Evolutionary conservation across 2,797 vertebrate species (phyloP), one percentile per base, ranked within the genome.

Genomic region (Triplophysa bombifrons): DNA sequence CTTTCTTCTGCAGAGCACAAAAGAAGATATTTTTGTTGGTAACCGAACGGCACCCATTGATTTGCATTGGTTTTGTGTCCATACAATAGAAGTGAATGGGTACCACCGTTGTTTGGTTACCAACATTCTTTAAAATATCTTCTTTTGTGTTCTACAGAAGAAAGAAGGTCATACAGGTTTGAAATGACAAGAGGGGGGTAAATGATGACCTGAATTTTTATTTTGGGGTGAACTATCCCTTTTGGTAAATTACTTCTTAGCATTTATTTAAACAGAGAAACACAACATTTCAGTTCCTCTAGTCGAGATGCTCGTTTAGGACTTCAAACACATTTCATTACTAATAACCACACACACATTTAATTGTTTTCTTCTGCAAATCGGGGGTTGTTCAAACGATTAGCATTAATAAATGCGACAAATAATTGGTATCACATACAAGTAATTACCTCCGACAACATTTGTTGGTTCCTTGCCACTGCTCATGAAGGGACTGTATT

Each of bases 381-480:
- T 92, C 90, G 92, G 90, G 90, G 25, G 90, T 92, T 91, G 93
- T 92, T 94, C 91, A 94, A 94, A 95, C 93, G 95, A 95, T 94
- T 95, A 94, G 90, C 88, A 78, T 89, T 92, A 93, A 95, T 94
- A 92, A 97, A 94, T 91, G 89, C 90, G 86, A 88, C 92, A 92
- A 92, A 94, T 94, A 92, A 91, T 93, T 92, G 85, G 80, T 93
- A 96, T 95, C 93, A 93, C 92, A 94, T 93, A 94, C 92, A 93
- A 93, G 92, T 94, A 95, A 96, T 96, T 95, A 93, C 91, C 94
- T 90, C 90, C 85, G 93, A 92, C 92, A 93, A 91, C 81, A 88
- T 90, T 86, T 87, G 89, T 90, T 90, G 91, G 90, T 88, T 91
- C 91, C 90, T 93, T 94, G 91, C 92, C 93, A 91, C 94, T 93